phyloP scores from a whole-genome alignment of 2,888 invertebrate species.

The Fabriciana adippe region DNA sequence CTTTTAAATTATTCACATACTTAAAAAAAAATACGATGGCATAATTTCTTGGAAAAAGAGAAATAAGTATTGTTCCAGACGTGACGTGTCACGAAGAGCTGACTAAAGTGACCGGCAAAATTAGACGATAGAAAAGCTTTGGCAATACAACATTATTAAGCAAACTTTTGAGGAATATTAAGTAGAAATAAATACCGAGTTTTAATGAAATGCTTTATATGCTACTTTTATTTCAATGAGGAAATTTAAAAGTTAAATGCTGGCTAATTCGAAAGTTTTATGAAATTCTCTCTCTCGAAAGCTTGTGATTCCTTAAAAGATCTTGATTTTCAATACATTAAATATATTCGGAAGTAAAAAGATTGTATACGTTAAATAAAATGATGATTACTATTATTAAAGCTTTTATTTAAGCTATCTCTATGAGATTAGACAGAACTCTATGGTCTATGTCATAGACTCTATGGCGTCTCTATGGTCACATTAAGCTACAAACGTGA shows the following conservation, averaged over 20 bases:
- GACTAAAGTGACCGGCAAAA: too few relatives aligned
- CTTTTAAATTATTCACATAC: background rate
- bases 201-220: background rate
- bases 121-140: too few relatives aligned
- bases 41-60: too few relatives aligned
- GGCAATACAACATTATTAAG: too few relatives aligned
- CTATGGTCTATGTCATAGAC: too few relatives aligned
- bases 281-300: slow-evolving; percentile 17
- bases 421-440: too few relatives aligned
- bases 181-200: background rate
- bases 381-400: background rate
- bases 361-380: slow-evolving; percentile 9
- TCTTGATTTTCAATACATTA: slow-evolving; percentile 8
- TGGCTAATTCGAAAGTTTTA: slow-evolving; percentile 25
- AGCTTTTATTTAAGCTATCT: too few relatives aligned
- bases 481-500: too few relatives aligned
- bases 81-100: too few relatives aligned
- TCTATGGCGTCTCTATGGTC: too few relatives aligned
- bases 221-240: background rate
- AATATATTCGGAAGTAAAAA: slow-evolving; percentile 7
- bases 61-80: too few relatives aligned
- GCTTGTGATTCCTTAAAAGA: background rate
- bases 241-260: background rate
- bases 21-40: too few relatives aligned
- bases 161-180: background rate